Conservation (phyloP, 2,888 invertebrate species). For the Alviniconcha strummeri region DNA sequence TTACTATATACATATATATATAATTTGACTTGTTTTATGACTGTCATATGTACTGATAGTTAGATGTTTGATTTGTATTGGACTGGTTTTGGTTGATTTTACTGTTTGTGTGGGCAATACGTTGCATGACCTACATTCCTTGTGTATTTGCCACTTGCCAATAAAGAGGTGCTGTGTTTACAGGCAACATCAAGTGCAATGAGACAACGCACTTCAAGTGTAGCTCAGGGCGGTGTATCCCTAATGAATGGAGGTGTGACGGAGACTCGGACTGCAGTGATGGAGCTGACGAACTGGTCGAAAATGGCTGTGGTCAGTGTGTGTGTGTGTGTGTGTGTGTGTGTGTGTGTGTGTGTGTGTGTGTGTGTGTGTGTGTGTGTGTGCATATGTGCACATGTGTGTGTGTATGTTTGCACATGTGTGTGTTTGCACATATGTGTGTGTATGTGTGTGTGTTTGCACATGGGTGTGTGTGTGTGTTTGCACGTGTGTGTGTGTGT, state of each 20-base stretch:
- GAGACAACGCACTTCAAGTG: slow-evolving; percentile 21
- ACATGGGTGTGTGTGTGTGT: background rate
- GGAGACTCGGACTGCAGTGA: slow-evolving; percentile 65
- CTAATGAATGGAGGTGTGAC: slow-evolving; percentile 61
- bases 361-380: background rate
- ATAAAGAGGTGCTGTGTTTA: background rate
- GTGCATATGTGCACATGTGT: too few species aligned
- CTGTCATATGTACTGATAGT: too few species aligned
- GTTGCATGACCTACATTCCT: too few species aligned
- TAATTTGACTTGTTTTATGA: too few species aligned
- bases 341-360: slow-evolving; percentile 16
- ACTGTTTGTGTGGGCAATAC: too few species aligned
- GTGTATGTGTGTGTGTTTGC: background rate
- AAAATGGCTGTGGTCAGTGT: slow-evolving; percentile 8
- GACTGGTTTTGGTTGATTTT: too few species aligned
- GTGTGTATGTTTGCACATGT: too few species aligned
- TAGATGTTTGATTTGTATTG: too few species aligned
- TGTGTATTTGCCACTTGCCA: too few species aligned
- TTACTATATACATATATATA: too few species aligned
- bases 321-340: background rate
- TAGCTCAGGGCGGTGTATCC: slow-evolving; percentile 51
- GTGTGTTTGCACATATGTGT: background rate
- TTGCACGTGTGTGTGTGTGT: too few species aligned
- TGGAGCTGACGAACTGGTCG: slow-evolving; percentile 59
- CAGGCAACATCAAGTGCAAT: slow-evolving; percentile 16